Percentiles rank a stretch among this genome's conserved stretches.
Conservation (phyloP, 2,888 invertebrate genomes). For the Diplazon laetatorius region DNA sequence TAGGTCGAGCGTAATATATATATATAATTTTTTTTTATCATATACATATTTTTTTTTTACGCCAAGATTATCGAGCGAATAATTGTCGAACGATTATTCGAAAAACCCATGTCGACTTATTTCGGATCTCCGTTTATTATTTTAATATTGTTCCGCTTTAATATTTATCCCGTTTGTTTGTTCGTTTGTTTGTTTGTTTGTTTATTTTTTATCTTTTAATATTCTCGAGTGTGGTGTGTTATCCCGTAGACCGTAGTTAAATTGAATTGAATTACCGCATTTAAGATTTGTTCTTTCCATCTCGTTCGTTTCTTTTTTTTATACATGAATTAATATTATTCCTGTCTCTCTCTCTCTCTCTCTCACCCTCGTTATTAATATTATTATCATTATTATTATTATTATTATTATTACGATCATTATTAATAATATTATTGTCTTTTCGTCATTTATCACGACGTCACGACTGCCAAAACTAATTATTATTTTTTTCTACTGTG, state of each 20-base stretch:
- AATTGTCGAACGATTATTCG: slow-evolving; percentile 4
- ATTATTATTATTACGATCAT: slow-evolving; percentile 59
- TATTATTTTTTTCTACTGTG: slow-evolving; percentile 48
- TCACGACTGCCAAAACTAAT: slow-evolving; percentile 53
- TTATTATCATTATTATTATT: slow-evolving; percentile 47
- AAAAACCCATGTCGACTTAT: slow-evolving; percentile 2
- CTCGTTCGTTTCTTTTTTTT: slow-evolving; percentile 68
- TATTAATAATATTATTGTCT: slow-evolving; percentile 61
- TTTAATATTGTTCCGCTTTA: not conserved
- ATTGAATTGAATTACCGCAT: slow-evolving; percentile 67
- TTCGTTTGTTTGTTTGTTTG: slow-evolving; percentile 59
- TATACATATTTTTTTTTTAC: slow-evolving; percentile 34
- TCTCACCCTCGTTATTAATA: slow-evolving; percentile 56
- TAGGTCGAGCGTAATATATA: too few species aligned
- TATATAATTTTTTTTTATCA: slow-evolving; percentile 55
- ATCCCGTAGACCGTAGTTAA: slow-evolving; percentile 68
- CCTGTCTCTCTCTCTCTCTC: slow-evolving; percentile 45
- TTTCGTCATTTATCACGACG: slow-evolving; percentile 44
- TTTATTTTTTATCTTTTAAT: slow-evolving; percentile 42
- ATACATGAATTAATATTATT: slow-evolving; percentile 63
- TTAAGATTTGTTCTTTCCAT: slow-evolving; percentile 69
- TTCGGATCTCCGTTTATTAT: slow-evolving; percentile 18
- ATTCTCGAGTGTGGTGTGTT: slow-evolving; percentile 66
- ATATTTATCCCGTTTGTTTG: slow-evolving; percentile 42
- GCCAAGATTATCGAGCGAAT: not conserved